Evolutionary conservation across 2,113 vertebrate genomes (phyloP), one percentile per base, ranked within the genome.

Genomic region (Parus major): DNA sequence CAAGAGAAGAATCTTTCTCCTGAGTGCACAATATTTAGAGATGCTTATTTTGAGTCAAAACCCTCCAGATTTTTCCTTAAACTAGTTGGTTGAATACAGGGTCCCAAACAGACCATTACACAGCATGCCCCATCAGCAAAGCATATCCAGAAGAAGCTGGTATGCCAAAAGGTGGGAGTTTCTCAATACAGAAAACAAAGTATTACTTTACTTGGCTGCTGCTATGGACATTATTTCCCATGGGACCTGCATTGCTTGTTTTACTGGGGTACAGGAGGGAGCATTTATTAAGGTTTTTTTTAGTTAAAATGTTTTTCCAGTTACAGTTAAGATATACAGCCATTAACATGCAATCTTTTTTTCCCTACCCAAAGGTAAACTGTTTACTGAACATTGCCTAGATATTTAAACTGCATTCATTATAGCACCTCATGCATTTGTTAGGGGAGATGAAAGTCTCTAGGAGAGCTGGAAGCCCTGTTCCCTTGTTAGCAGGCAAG

Each of bases 271-370:
- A 79, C 25, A 87, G 41, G 27, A 78, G 82, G 29, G 53, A 76
- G 28, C 70, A 65, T 39, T 64, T 39, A 50, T 23, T 73, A 22
- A 12, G 0, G 39, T 39, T 2, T 35, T 63, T 53, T 55, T 55
- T 19, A 61, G 29, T 46, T 55, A 64, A 77, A 82, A 31, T 63
- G 33, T n/a, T 94, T 92, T 93, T 53, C 60, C 53, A 56, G 64
- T 88, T 80, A 87, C 35, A 92, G 79, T 83, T 77, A 92, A 94
- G 72, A 88, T 78, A 96, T 10, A 93, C 35, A 95, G 92, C 52
- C 88, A 83, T 83, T 81, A 88, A 90, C 93, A 95, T 95, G 90
- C 90, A 88, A 91, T 68, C 70, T 75, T 92, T 89, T 89, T 90
- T 78, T 9, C 39, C 56, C n/a, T 63, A 84, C 63, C 53, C 49